Percentiles rank a stretch among this genome's conserved stretches.
phyloP scores from a whole-genome alignment of 2,888 invertebrate genomes.

The Tholera decimalis region DNA sequence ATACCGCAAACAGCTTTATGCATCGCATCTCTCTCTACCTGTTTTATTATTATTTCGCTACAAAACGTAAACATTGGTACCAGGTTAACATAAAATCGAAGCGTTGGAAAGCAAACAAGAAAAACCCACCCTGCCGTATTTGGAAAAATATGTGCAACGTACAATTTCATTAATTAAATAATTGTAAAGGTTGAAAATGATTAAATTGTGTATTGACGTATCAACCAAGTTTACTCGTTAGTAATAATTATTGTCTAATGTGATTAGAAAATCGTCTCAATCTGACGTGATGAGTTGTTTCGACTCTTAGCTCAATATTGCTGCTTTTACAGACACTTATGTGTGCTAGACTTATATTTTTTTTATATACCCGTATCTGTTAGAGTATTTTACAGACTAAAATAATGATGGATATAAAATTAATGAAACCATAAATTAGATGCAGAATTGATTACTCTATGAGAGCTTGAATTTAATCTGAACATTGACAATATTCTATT shows the following conservation, averaged over 20 bases:
- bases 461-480: not conserved
- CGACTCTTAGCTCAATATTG: constrained; percentile 3
- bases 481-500: not conserved
- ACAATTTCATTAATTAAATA: constrained; percentile 1
- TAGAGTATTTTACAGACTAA: not conserved
- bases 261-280: constrained; percentile 18
- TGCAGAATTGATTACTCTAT: not conserved
- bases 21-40: constrained; percentile 4
- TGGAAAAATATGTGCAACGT: not conserved
- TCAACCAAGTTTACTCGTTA: not conserved
- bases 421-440: not conserved
- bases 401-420: not conserved
- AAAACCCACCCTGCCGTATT: not conserved
- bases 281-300: constrained; percentile 4
- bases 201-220: not conserved
- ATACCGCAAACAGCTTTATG: not conserved
- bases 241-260: not conserved
- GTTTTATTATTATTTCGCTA: constrained; percentile 44
- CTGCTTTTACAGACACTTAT: too few relatives aligned
- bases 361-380: not conserved
- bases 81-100: constrained; percentile 57
- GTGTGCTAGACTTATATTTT: not conserved
- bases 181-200: not conserved
- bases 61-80: constrained; percentile 53
- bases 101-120: constrained; percentile 44